Evolutionary conservation across 2,113 vertebrate species (phyloP).

Genomic region (Porphyrio hochstetteri): DNA sequence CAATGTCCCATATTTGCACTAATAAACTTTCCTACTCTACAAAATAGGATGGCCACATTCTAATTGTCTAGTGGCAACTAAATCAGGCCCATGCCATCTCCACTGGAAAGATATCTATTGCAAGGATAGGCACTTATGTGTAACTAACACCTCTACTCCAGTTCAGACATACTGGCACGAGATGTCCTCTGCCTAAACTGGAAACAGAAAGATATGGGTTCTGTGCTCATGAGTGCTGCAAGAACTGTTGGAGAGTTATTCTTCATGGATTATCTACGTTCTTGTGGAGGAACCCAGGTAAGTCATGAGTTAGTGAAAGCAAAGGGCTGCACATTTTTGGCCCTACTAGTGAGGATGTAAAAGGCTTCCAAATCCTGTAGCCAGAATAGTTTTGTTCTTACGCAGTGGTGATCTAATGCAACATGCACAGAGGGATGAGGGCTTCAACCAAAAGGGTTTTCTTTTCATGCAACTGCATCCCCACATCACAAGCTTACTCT

Average conservation of each 20-base stretch:
- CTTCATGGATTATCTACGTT: neutral
- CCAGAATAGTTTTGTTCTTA: neutral
- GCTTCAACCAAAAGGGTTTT: neutral
- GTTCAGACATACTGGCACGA: neutral
- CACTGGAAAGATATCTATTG: neutral
- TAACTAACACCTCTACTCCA: neutral
- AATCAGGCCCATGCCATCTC: neutral
- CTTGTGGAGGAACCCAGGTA: neutral
- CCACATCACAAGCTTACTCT: neutral
- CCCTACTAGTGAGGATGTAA: neutral
- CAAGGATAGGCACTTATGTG: rapidly evolving
- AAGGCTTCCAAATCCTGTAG: neutral
- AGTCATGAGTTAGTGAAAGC: neutral
- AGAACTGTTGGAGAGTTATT: neutral
- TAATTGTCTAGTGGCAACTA: neutral
- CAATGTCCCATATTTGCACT: neutral
- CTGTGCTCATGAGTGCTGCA: neutral
- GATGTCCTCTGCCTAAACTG: neutral
- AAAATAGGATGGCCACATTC: neutral
- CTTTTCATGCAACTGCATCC: neutral
- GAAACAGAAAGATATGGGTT: neutral
- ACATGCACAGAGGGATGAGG: neutral
- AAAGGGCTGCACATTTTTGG: neutral
- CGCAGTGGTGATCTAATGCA: neutral
- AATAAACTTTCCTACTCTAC: neutral